Conservation (phyloP, 2,888 invertebrate species). For the Tetheella fluctuosa region DNA sequence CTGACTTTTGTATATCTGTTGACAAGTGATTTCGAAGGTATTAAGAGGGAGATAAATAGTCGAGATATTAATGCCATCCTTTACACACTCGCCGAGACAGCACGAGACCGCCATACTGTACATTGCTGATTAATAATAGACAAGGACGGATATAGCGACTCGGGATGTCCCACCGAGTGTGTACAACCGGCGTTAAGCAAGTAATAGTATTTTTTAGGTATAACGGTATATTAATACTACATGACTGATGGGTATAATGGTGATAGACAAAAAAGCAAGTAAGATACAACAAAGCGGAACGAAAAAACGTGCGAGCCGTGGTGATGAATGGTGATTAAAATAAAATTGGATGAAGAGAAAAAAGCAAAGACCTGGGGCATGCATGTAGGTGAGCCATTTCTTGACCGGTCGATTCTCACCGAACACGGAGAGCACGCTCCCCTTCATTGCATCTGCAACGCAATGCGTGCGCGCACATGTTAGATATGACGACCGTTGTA, state of each 20-base stretch:
- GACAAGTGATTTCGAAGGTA: constrained; percentile 20
- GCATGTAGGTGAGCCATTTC: constrained; percentile 83
- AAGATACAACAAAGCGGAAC: constrained; percentile 10
- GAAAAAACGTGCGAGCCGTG: neutral
- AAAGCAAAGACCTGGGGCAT: constrained; percentile 81
- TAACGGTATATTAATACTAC: neutral
- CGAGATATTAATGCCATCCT: too few relatives aligned
- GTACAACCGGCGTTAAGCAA: too few relatives aligned
- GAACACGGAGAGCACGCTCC: constrained; percentile 72
- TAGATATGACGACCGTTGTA: constrained; percentile 28
- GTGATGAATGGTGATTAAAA: constrained; percentile 12
- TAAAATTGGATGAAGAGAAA: constrained; percentile 57
- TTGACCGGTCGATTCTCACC: constrained; percentile 73
- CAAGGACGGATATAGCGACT: too few relatives aligned
- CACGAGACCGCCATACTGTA: too few relatives aligned
- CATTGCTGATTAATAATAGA: too few relatives aligned
- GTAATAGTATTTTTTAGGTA: neutral
- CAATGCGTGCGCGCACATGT: constrained; percentile 56
- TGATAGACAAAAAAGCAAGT: constrained; percentile 7
- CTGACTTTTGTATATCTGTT: constrained; percentile 67
- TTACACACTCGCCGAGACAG: neutral
- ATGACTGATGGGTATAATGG: neutral
- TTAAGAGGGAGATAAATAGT: constrained; percentile 9
- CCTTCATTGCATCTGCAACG: constrained; percentile 77
- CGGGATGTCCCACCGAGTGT: too few relatives aligned